Evolutionary conservation across 2,888 invertebrate genomes (phyloP).

Genomic region (Cordilura impudica): DNA sequence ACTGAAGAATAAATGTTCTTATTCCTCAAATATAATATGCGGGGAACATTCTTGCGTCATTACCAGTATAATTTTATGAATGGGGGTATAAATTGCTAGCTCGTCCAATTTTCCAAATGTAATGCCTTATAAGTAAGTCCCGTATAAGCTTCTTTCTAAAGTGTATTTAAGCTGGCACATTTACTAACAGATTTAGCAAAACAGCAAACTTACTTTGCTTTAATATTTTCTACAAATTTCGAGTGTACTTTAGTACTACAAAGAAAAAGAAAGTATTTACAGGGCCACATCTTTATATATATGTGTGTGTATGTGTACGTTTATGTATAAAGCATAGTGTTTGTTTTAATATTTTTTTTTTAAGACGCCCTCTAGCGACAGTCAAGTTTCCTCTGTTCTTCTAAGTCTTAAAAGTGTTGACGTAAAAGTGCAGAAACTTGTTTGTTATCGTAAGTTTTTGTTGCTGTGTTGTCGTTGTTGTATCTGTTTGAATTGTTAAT

Average conservation of each 20-base stretch:
- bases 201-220: not conserved
- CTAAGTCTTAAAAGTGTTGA: slow-evolving; percentile 55
- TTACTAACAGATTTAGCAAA: too few relatives aligned
- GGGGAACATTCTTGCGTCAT: too few relatives aligned
- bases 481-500: slow-evolving; percentile 63
- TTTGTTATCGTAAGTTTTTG: slow-evolving; percentile 23
- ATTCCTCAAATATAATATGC: too few relatives aligned
- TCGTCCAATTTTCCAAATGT: too few relatives aligned
- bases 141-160: too few relatives aligned
- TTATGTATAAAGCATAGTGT: too few relatives aligned
- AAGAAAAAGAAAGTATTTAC: slow-evolving; percentile 20
- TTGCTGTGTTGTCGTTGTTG: slow-evolving; percentile 17
- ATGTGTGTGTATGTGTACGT: not conserved
- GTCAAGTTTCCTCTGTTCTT: slow-evolving; percentile 31
- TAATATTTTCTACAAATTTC: slow-evolving; percentile 16
- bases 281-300: slow-evolving; percentile 36
- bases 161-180: too few relatives aligned
- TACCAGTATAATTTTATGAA: too few relatives aligned
- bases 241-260: not conserved
- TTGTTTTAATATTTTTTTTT: slow-evolving; percentile 30
- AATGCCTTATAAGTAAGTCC: too few relatives aligned
- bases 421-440: slow-evolving; percentile 58
- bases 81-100: too few relatives aligned
- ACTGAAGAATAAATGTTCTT: too few relatives aligned
- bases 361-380: slow-evolving; percentile 59